Evolutionary conservation across 2,797 vertebrate species (phyloP).

Genomic region (Artibeus jamaicensis): DNA sequence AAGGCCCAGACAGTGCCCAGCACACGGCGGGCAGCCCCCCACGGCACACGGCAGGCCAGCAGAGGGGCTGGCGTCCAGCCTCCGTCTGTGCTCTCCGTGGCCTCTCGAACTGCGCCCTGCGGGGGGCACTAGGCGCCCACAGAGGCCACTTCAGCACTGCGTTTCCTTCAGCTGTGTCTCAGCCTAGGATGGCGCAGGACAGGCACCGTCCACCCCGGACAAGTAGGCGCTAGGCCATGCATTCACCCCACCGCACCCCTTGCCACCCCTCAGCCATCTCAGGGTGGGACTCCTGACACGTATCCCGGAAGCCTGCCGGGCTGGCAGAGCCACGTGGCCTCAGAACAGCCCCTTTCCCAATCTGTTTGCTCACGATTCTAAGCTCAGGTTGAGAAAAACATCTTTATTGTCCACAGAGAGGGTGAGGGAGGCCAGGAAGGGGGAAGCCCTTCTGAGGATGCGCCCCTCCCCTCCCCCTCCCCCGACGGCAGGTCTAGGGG

Average conservation of each 20-base stretch:
- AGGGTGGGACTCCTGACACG: too few species aligned
- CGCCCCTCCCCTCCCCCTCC: too few species aligned
- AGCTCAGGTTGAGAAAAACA: not conserved
- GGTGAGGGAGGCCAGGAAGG: not conserved
- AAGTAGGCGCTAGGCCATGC: rapidly evolving
- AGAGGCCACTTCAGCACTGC: not conserved
- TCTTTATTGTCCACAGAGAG: constrained; percentile 57
- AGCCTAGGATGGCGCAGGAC: not conserved
- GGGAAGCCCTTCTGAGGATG: not conserved
- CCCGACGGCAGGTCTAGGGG: not conserved
- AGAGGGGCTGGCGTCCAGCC: not conserved
- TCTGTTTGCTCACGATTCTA: not conserved
- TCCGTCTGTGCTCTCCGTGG: not conserved
- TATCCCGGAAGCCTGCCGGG: too few species aligned
- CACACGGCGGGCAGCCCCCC: not conserved
- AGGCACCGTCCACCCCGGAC: not conserved
- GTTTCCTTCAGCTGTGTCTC: not conserved
- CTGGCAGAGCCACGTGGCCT: not conserved
- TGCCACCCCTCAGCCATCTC: not conserved
- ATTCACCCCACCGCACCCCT: not conserved
- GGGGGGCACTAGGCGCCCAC: not conserved
- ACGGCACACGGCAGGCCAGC: not conserved
- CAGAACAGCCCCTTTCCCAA: not conserved
- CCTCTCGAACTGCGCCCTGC: not conserved
- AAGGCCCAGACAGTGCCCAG: not conserved